phyloP scores from a whole-genome alignment of 2,113 vertebrate genomes.

The Papio anubis region DNA sequence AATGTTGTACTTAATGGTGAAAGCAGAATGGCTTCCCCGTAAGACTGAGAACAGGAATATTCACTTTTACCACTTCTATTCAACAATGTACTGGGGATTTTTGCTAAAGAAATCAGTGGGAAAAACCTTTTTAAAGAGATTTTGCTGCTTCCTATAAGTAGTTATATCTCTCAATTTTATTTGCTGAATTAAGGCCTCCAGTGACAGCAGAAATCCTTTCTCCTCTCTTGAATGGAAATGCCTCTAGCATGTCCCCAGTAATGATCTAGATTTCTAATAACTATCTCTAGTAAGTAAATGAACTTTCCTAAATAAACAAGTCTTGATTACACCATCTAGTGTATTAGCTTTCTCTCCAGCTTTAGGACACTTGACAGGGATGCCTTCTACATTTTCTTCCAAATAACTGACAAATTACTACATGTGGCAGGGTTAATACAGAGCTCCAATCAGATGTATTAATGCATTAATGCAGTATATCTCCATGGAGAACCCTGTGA shows the following conservation, averaged over 20 bases:
- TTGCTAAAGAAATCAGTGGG: too few species aligned
- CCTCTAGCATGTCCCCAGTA: not conserved
- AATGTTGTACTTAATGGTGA: too few species aligned
- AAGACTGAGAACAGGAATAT: too few species aligned
- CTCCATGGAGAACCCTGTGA: not conserved
- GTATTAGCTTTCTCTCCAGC: not conserved
- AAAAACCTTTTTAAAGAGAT: too few species aligned
- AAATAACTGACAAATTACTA: not conserved
- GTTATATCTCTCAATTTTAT: not conserved
- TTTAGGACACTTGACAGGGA: not conserved
- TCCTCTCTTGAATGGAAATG: not conserved
- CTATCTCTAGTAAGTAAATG: not conserved
- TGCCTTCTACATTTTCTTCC: not conserved
- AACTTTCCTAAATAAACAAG: not conserved
- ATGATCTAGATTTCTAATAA: not conserved
- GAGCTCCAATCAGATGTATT: not conserved
- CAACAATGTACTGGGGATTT: too few species aligned
- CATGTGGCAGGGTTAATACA: not conserved
- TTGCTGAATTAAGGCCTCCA: not conserved
- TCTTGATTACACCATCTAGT: not conserved
- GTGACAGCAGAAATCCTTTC: not conserved
- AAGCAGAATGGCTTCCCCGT: too few species aligned
- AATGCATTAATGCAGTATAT: not conserved
- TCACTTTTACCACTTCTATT: too few species aligned
- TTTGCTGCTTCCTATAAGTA: too few species aligned